A percentile compares a stretch with the other conserved stretches of the same genome.
These are phyloP conservation scores for Rhopalosiphum nymphaeae DNA, from an alignment of 2,888 invertebrate species.

Conservation along the genomic window DNA sequence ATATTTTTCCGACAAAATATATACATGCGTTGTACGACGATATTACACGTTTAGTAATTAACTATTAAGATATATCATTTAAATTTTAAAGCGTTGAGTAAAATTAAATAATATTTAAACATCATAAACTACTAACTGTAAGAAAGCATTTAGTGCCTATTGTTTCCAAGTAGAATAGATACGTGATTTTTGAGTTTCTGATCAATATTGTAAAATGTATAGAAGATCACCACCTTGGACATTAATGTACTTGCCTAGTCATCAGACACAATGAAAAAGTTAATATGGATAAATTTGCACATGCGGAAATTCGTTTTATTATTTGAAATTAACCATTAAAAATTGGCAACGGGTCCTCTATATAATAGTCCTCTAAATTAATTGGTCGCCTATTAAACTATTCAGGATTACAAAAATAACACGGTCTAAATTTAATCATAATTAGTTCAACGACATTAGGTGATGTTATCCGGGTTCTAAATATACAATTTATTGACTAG, in stretches of 20 bases:
- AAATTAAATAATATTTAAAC: background rate
- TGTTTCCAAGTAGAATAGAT: background rate
- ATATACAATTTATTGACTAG: background rate
- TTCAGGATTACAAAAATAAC: constrained; percentile 56
- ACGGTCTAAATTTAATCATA: constrained; percentile 57
- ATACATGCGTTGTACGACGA: background rate
- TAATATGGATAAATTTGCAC: constrained; percentile 37
- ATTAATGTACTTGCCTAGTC: background rate
- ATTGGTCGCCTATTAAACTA: constrained; percentile 32
- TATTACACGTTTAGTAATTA: background rate
- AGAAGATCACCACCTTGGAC: background rate
- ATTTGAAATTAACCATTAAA: constrained; percentile 31
- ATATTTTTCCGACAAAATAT: background rate
- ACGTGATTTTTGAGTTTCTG: background rate
- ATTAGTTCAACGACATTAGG: constrained; percentile 62
- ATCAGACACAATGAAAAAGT: background rate
- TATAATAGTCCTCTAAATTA: constrained; percentile 42
- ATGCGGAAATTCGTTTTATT: constrained; percentile 49
- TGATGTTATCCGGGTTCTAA: constrained; percentile 32
- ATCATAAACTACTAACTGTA: background rate
- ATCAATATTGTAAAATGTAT: background rate
- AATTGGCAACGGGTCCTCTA: constrained; percentile 50
- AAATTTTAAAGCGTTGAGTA: background rate
- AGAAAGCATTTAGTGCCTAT: background rate
- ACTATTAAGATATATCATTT: background rate